These are phyloP conservation scores for Harpalus rufipes DNA, from an alignment of 2,888 invertebrate genomes.

Conservation along the genomic window DNA sequence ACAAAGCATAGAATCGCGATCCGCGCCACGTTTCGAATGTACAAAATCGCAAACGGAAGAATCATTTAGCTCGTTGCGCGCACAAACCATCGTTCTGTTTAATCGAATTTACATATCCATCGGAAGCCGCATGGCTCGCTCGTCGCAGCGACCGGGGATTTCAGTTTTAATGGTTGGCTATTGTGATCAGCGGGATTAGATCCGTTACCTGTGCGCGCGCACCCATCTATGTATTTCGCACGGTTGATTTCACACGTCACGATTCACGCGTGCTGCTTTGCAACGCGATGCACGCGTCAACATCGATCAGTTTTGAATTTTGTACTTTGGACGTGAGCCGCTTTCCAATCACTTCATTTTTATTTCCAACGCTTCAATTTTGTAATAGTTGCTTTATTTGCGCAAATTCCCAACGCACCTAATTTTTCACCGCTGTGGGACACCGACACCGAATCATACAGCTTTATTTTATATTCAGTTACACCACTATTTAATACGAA, in stretches of 20 bases:
- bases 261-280: slow-evolving; percentile 55
- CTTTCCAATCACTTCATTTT: slow-evolving; percentile 49
- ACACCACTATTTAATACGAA: neutral
- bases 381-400: slow-evolving; percentile 48
- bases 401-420: slow-evolving; percentile 21
- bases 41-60: slow-evolving; percentile 66
- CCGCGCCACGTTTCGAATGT: slow-evolving; percentile 37
- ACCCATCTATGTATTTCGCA: slow-evolving; percentile 46
- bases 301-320: slow-evolving; percentile 67
- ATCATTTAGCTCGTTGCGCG: slow-evolving; percentile 66
- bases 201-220: slow-evolving; percentile 62
- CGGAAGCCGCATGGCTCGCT: slow-evolving; percentile 49
- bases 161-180: slow-evolving; percentile 66
- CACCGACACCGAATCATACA: neutral
- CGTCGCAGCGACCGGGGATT: slow-evolving; percentile 55
- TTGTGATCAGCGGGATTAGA: slow-evolving; percentile 63
- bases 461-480: neutral
- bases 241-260: slow-evolving; percentile 63
- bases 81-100: slow-evolving; percentile 60
- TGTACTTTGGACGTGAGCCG: slow-evolving; percentile 59
- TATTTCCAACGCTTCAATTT: slow-evolving; percentile 31
- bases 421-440: neutral
- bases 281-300: slow-evolving; percentile 60
- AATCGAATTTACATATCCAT: slow-evolving; percentile 67
- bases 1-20: slow-evolving; percentile 24